Evolutionary conservation across 2,113 vertebrate genomes (phyloP), one percentile per base, ranked within the genome.

Genomic region (Burhinus oedicnemus): DNA sequence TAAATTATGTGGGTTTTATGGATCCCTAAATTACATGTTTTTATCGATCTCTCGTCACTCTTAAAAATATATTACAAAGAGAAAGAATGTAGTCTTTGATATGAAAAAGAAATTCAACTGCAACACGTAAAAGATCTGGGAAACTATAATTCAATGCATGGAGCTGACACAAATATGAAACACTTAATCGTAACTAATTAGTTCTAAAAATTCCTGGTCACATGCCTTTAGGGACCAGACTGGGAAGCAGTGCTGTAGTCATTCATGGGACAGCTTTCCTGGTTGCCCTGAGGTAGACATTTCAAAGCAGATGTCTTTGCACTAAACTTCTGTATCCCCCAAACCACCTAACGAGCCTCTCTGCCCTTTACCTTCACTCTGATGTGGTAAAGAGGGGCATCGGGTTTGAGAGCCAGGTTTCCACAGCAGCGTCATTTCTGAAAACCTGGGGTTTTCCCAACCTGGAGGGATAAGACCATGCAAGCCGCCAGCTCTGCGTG

Each of bases 21-120:
- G 93, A 85, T 93, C 81, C 49, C 77, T 90, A 88, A 96, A 94
- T 95, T 93, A 92, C 69, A 87, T n/a, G 58, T 38, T 96, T 95
- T 96, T 97, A 97, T 97, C 0, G 82, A 95, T 95, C 95, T 93
- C 94, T 87, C 62, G 64, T 86, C 87, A 83, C 78, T 91, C 75
- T 85, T 97, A 95, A 90, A 95, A 95, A 83, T 85, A 51, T 40
- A 85, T 77, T 79, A 51, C 0, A 1, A 76, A 83, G 80, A 42
- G 87, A 89, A 94, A 91, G 49, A 89, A 91, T 75, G 36, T 29
- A 86, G 79, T 70, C 68, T 93, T 95, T 86, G 58, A 86, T 95
- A 78, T 30, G 65, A 92, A 90, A 92, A 92, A 83, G 90, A 92
- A 96, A 88, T 83, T 88, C 85, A 74, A 54, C 90, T 92, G 79